Evolutionary conservation across 2,113 vertebrate species (phyloP).

Genomic region (Lycaon pictus): DNA sequence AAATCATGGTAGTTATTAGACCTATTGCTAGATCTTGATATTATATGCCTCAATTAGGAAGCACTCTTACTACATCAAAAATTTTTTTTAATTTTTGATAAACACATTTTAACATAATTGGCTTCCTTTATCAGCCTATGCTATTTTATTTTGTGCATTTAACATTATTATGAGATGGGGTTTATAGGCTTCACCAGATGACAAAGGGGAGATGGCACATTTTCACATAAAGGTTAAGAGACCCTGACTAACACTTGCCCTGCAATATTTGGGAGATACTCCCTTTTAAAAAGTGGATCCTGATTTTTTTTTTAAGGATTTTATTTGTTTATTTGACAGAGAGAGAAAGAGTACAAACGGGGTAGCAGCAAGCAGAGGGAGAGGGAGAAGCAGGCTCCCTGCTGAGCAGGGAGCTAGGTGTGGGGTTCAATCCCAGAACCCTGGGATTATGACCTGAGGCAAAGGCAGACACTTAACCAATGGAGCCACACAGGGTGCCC

Average conservation of each 20-base stretch:
- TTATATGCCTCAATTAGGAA: not conserved
- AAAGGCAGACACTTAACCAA: too few species aligned
- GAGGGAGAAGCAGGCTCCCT: too few species aligned
- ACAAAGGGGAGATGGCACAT: not conserved
- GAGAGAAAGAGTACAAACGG: too few species aligned
- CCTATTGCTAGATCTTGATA: slow-evolving; percentile 7
- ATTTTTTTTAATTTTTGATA: not conserved
- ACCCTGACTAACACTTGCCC: not conserved
- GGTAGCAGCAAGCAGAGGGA: too few species aligned
- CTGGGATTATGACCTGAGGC: too few species aligned
- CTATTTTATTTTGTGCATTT: not conserved
- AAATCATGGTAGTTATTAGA: not conserved
- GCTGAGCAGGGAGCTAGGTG: too few species aligned
- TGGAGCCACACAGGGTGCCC: too few species aligned
- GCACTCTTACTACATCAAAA: not conserved
- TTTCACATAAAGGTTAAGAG: not conserved
- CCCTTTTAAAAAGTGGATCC: not conserved
- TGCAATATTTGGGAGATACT: not conserved
- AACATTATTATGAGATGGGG: not conserved
- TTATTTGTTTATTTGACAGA: too few species aligned
- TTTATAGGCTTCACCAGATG: not conserved
- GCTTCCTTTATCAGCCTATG: not conserved
- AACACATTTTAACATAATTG: not conserved
- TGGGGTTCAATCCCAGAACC: too few species aligned
- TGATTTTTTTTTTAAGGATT: not conserved